phyloP scores from a whole-genome alignment of 2,113 vertebrate species.

The Centropristis striata region DNA sequence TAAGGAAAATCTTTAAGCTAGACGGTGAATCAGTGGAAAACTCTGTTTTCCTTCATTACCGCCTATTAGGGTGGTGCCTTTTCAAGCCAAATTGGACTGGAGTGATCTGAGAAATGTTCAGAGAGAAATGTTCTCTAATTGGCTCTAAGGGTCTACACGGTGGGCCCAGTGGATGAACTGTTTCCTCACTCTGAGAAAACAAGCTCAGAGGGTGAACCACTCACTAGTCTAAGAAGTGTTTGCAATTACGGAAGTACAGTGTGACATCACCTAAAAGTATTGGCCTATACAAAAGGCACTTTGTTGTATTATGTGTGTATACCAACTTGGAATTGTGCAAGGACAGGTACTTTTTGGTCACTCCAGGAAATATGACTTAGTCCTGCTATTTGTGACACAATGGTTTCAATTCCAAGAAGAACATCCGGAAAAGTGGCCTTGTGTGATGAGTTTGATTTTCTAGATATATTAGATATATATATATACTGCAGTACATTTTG shows the following conservation, averaged over 20 bases:
- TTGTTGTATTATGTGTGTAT: not conserved
- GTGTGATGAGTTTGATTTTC: not conserved
- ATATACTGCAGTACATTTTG: too few relatives aligned
- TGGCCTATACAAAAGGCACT: conserved; percentile 2
- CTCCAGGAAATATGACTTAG: not conserved
- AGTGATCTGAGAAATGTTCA: conserved; percentile 71
- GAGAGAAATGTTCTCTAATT: conserved; percentile 76
- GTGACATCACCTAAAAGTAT: conserved; percentile 27
- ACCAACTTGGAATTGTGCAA: not conserved
- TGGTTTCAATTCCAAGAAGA: not conserved
- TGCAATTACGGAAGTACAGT: conserved; percentile 1
- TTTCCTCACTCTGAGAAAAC: conserved; percentile 49
- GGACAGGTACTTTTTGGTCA: not conserved
- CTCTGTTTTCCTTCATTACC: conserved; percentile 74
- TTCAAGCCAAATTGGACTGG: conserved; percentile 71
- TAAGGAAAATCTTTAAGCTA: conserved; percentile 45
- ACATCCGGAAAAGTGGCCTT: not conserved
- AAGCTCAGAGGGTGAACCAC: conserved; percentile 40
- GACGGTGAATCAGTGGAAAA: conserved; percentile 60
- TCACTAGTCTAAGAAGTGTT: conserved; percentile 39
- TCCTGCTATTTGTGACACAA: too few relatives aligned
- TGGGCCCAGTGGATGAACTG: conserved; percentile 47
- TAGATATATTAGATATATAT: not conserved
- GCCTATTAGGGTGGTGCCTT: conserved; percentile 67
- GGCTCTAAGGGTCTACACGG: conserved; percentile 77